Base-by-base conservation (phyloP, 2,113 vertebrate species). In the Microcebus murinus region DNA sequence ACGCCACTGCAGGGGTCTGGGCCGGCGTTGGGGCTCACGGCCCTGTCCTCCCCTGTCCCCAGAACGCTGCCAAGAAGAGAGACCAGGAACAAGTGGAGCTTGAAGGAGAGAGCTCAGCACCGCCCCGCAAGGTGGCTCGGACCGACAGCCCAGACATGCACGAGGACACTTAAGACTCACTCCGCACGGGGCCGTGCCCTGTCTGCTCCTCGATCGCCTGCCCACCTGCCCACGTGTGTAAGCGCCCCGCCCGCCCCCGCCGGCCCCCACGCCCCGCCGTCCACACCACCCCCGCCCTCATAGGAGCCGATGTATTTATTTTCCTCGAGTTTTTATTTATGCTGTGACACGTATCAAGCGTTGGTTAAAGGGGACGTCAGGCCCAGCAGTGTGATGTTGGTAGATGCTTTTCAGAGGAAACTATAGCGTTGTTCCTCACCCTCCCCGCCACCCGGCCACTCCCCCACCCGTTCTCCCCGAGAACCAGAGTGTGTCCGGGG, bases 71-170 rank as follows among this genome's bases (percentile, higher is more conserved):
- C 45, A 99, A 99, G 97, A 99, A 99, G 97, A 99, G 99, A 96
- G 99, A 99, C 57, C 99, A 99, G 97, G 99, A 99, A 36, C 99
- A 99, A 94, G 98, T 98, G 84, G 99, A 99, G 90, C 98, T 98
- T 29, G 99, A 99, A 95, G 99, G 99, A 0, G 99, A 99, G 98
- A 99, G 99, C 79, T 99, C 99, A 0, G 99, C 99, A 0, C 99
- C 99, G 0, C 99, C 99, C 0, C 99, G 99, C 95, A 99, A 99
- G 98, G 99, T 99, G 48, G 99, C 99, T 39, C 98, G 99, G 98
- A 99, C 99, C 97, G 99, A 99, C 97, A 99, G 99, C 98, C 99
- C 99, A 96, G 99, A 99, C 97, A 99, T 99, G 99, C 99, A 99
- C 6, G 99, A 99, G 98, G 99, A 99, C 99, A 99, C 99, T 97